Base-by-base conservation (phyloP, 2,888 invertebrate genomes). In the Thelaira solivaga region DNA sequence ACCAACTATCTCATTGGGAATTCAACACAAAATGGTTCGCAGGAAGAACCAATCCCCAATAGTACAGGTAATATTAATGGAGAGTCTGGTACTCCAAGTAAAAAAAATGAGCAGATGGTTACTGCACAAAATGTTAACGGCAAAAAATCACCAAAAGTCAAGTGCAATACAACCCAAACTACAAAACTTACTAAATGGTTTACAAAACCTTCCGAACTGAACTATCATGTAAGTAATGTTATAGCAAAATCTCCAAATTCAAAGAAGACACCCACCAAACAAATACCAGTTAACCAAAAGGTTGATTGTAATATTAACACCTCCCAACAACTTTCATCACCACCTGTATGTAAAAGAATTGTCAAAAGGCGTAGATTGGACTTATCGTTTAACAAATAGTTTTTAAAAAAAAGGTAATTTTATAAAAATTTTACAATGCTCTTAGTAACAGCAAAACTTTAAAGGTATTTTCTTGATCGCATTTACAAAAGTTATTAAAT, bases 141-240 rank as follows among this genome's bases (percentile, higher is more conserved):
- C 4, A 85, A 84, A 2, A 88, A 87, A 67, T 88, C 88, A 7
- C 88, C 88, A 0, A 88, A 87, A 47, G 87, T 86, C 1, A 88
- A 87, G 55, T 81, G 80, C 4, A 83, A 83, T 31, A 73, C 81
- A 11, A 76, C 80, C 7, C 87, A 87, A 74, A 81, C 84, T 6
- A 87, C 88, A 0, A 87, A 87, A 71, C 80, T 87, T 5, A 87
- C 87, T 0, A 86, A 88, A 62, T 87, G 87, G 87, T 85, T 87
- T 80, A 80, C 81, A 8, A 83, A 82, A 73, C 80, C 83, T 13
- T 71, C 64, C 1, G 73, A 64, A 53, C n/a, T 24, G 8, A 59
- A 34, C 65, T 11, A n/a, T 6, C 4, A 62, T 39, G 39, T 20
- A 20, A 22, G 8, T 39, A 16, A 7, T 18, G 8, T 18, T 8